A percentile compares a stretch with the other conserved stretches of the same genome.
Conservation (phyloP, 1,140 invertebrate species). For the Drosophila watanabei region DNA sequence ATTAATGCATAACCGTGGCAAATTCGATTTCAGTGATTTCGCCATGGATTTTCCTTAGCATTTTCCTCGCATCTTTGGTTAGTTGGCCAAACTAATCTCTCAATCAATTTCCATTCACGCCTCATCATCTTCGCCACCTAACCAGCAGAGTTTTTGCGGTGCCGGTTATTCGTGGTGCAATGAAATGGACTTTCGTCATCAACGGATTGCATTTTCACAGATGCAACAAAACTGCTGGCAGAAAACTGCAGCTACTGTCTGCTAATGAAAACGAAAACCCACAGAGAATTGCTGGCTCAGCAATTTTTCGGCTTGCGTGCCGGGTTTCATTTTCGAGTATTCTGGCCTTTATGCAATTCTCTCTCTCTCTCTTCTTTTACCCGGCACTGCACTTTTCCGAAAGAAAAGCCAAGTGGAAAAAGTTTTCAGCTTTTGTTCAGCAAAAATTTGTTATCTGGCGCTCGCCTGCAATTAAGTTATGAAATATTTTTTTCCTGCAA, state of each 20-base stretch:
- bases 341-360: conserved; percentile 62
- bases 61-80: conserved; percentile 9
- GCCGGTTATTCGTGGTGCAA: conserved; percentile 18
- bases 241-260: neutral
- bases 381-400: conserved; percentile 28
- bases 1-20: conserved; percentile 22
- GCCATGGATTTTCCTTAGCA: conserved; percentile 2
- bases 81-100: conserved; percentile 39
- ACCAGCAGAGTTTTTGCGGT: conserved; percentile 17
- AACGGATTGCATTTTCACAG: conserved; percentile 30
- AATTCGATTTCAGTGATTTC: conserved; percentile 31
- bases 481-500: conserved; percentile 69
- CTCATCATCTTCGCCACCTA: conserved; percentile 19
- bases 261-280: conserved; percentile 21
- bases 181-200: conserved; percentile 45
- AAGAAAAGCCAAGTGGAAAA: conserved; percentile 19
- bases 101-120: conserved; percentile 43
- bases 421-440: conserved; percentile 41
- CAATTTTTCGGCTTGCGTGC: conserved; percentile 62
- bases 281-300: conserved; percentile 31
- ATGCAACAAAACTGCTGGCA: conserved; percentile 8
- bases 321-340: conserved; percentile 16
- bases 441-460: conserved; percentile 48
- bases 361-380: conserved; percentile 30
- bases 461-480: conserved; percentile 73